These are phyloP conservation scores for Microcebus lehilahytsara DNA, from an alignment of 2,113 vertebrate species.

Conservation along the genomic window DNA sequence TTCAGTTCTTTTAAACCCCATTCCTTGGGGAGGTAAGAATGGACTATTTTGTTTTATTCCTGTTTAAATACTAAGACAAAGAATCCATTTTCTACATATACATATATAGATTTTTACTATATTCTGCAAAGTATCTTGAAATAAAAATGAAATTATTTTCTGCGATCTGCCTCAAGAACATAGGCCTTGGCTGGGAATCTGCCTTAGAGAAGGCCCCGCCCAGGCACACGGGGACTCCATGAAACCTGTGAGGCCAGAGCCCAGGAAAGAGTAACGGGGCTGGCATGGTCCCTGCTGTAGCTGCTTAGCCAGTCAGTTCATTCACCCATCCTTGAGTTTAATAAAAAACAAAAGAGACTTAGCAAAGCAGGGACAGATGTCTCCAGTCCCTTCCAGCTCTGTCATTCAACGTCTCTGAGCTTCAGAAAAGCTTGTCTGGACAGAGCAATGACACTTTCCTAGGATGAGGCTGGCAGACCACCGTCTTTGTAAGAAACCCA, in stretches of 20 bases:
- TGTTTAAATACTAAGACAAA: neutral
- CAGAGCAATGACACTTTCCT: neutral
- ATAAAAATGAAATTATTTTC: neutral
- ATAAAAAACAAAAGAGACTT: too few relatives aligned
- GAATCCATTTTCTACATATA: neutral
- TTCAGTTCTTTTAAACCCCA: neutral
- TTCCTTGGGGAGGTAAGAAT: neutral
- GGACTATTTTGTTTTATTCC: neutral
- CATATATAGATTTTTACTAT: neutral
- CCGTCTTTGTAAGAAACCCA: neutral
- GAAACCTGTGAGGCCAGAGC: neutral
- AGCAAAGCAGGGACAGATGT: too few relatives aligned
- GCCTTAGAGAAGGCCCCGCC: neutral
- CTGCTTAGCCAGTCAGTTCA: neutral
- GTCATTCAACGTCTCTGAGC: neutral
- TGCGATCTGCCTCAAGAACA: neutral
- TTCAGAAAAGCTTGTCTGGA: neutral
- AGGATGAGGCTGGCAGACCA: neutral
- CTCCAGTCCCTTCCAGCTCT: neutral
- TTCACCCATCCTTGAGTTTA: neutral
- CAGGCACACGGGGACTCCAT: too few relatives aligned
- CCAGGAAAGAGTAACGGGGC: neutral
- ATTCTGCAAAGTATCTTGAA: neutral
- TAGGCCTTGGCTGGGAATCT: neutral
- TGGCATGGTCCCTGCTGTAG: fast-evolving